Conservation (phyloP, 2,113 vertebrate genomes). For the Baryphthengus martii region DNA sequence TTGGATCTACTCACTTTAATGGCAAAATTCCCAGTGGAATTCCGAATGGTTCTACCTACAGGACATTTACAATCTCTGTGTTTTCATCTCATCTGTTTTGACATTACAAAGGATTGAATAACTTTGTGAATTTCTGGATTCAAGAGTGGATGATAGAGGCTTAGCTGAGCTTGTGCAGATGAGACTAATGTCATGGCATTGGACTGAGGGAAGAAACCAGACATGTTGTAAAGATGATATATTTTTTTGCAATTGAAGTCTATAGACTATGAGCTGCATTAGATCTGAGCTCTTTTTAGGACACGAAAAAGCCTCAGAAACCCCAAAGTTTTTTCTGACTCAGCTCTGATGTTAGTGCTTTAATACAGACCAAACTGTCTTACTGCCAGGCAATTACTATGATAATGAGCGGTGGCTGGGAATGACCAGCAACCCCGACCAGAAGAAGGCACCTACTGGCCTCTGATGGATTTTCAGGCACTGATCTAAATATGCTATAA, state of each 20-base stretch:
- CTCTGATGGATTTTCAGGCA: not conserved
- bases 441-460: not conserved
- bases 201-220: not conserved
- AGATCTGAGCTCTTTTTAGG: not conserved
- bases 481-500: not conserved
- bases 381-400: not conserved
- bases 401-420: not conserved
- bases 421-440: not conserved
- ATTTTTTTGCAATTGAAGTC: not conserved
- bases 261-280: not conserved
- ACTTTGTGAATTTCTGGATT: not conserved
- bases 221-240: not conserved
- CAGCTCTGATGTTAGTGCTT: not conserved
- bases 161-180: not conserved
- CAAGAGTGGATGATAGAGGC: not conserved
- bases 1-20: not conserved
- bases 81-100: not conserved
- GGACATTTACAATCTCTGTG: not conserved
- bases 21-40: not conserved
- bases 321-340: not conserved
- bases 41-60: not conserved
- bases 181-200: accelerated
- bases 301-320: not conserved
- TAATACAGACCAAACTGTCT: not conserved
- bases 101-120: not conserved